These are phyloP conservation scores for Tautogolabrus adspersus DNA, from an alignment of 2,113 vertebrate species.

Conservation along the genomic window DNA sequence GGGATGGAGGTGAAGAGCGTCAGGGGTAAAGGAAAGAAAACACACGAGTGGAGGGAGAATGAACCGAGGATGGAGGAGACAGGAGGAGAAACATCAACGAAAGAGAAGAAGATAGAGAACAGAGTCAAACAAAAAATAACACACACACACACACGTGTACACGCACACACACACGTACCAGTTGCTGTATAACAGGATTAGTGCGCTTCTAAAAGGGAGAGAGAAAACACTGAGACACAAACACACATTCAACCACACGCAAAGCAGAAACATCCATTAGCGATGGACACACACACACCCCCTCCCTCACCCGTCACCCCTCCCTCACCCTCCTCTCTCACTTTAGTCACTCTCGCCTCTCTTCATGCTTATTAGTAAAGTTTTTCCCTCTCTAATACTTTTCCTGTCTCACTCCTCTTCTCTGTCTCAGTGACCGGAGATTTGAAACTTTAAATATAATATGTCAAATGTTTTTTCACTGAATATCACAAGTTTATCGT, in stretches of 20 bases:
- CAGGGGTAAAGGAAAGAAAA: neutral
- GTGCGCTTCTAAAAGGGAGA: constrained; percentile 38
- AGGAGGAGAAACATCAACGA: neutral
- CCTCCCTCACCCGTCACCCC: constrained; percentile 8
- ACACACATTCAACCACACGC: constrained; percentile 62
- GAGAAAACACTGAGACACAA: constrained; percentile 49
- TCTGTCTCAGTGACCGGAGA: neutral
- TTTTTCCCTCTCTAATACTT: constrained; percentile 7
- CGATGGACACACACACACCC: constrained; percentile 43
- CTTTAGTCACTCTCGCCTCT: neutral
- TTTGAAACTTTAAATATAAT: too few species aligned
- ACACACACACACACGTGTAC: constrained; percentile 9
- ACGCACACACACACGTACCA: constrained; percentile 26
- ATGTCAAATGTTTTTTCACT: too few species aligned
- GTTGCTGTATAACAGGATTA: constrained; percentile 66
- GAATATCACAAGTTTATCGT: too few species aligned
- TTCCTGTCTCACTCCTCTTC: neutral
- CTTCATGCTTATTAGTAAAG: constrained; percentile 42
- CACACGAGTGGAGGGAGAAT: neutral
- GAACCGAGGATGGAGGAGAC: neutral
- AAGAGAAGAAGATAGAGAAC: neutral
- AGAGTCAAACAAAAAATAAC: neutral
- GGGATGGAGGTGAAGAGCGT: neutral
- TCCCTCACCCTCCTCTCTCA: constrained; percentile 11
- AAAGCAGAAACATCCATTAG: constrained; percentile 74